Conservation (phyloP, 2,797 vertebrate genomes). For the Poecilia gillii region DNA sequence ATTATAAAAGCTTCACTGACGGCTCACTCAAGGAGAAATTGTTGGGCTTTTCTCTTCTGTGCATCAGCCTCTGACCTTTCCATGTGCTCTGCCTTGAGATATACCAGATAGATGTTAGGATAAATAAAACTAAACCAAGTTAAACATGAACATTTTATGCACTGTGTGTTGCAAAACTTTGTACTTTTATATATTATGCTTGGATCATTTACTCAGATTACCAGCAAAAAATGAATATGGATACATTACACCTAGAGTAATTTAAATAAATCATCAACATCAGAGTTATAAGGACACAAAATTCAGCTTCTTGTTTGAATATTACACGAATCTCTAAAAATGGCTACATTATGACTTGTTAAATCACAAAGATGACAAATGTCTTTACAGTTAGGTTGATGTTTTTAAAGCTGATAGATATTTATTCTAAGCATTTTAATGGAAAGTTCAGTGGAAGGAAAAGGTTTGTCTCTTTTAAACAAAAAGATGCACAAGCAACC, state of each 20-base stretch:
- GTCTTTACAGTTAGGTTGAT: neutral
- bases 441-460: neutral
- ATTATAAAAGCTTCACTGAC: constrained; percentile 6
- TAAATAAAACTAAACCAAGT: neutral
- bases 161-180: neutral
- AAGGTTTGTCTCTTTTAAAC: neutral
- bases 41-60: neutral
- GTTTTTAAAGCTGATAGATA: neutral
- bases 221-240: neutral
- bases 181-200: neutral
- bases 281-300: neutral
- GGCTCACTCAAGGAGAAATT: neutral
- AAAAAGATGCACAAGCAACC: neutral
- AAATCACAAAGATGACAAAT: neutral
- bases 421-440: neutral
- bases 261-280: neutral
- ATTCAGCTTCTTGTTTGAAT: neutral
- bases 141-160: neutral
- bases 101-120: neutral
- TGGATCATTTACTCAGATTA: neutral
- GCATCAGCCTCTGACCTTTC: neutral
- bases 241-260: neutral
- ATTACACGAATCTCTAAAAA: neutral
- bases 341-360: neutral
- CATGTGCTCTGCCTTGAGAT: neutral